Conservation (phyloP, 1,140 invertebrate species). For the Macrobrachium nipponense region DNA sequence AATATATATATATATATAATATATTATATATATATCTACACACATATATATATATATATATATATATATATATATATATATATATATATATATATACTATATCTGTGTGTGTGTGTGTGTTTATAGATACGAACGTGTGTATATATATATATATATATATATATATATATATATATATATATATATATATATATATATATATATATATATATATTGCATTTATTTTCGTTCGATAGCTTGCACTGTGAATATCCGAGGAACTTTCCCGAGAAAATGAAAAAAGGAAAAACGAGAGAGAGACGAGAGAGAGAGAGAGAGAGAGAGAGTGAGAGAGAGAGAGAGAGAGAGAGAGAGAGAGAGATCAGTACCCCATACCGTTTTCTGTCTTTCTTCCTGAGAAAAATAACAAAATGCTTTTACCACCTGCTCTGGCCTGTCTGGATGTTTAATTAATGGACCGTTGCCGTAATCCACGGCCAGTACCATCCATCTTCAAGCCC, state of each 20-base stretch:
- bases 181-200: not conserved
- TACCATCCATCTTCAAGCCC: no score
- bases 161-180: not conserved
- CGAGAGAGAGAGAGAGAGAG: conserved; percentile 7
- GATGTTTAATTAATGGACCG: no score
- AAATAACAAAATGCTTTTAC: no score
- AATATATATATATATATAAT: not conserved
- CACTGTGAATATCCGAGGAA: not conserved
- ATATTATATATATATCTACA: not conserved
- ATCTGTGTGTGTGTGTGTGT: not conserved
- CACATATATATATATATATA: not conserved
- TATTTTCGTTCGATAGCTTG: not conserved
- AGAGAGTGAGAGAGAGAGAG: not conserved
- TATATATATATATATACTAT: no score
- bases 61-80: not conserved
- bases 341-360: conserved; percentile 10
- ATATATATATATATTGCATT: not conserved
- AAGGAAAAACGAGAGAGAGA: not conserved
- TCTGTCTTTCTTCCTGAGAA: not conserved
- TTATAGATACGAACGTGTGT: not conserved
- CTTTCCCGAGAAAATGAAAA: not conserved
- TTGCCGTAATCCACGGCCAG: no score
- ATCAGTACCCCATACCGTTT: not conserved
- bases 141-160: not conserved
- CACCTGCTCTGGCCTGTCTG: no score